phyloP scores from a whole-genome alignment of 92 coral and sea anemone genomes.

The Zoanthus solanderi region DNA sequence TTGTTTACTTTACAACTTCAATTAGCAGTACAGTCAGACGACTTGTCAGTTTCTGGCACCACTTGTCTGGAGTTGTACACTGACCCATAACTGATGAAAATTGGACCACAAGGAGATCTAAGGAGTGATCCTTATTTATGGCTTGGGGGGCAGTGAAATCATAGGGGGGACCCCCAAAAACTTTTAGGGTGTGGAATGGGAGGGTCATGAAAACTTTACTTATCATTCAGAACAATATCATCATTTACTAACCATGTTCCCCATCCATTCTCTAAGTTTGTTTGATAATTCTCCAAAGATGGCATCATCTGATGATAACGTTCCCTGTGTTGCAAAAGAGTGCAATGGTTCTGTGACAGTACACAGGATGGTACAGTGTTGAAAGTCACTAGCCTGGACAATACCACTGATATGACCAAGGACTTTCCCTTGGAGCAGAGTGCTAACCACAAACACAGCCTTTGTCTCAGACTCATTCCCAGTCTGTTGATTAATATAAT shows the following conservation, averaged over 20 bases:
- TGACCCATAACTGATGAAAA: too few species aligned
- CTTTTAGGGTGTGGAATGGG: too few species aligned
- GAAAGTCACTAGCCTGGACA: slow-evolving; percentile 92
- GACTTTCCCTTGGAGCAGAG: slow-evolving; percentile 83
- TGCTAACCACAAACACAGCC: slow-evolving; percentile 88
- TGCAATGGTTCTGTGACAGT: slow-evolving; percentile 82
- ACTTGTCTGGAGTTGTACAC: too few species aligned
- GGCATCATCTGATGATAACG: slow-evolving; percentile 67
- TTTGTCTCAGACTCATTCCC: slow-evolving; percentile 94
- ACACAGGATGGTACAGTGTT: slow-evolving; percentile 88
- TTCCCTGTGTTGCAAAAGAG: slow-evolving; percentile 71
- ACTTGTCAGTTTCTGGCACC: too few species aligned
- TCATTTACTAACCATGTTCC: slow-evolving; percentile 72
- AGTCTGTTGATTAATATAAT: slow-evolving; percentile 49
- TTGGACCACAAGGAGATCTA: too few species aligned
- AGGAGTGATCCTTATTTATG: too few species aligned
- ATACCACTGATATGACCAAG: slow-evolving; percentile 74
- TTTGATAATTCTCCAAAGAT: slow-evolving; percentile 86
- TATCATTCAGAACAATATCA: neutral
- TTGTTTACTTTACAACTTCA: too few species aligned
- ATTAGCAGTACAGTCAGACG: too few species aligned
- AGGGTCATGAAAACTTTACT: too few species aligned
- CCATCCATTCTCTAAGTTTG: slow-evolving; percentile 94
- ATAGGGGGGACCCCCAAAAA: too few species aligned
- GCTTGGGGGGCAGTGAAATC: too few species aligned